Percentiles rank a stretch among this genome's conserved stretches.
These are phyloP conservation scores for Maccullochella peelii DNA, from an alignment of 2,113 vertebrate species.

Conservation along the genomic window DNA sequence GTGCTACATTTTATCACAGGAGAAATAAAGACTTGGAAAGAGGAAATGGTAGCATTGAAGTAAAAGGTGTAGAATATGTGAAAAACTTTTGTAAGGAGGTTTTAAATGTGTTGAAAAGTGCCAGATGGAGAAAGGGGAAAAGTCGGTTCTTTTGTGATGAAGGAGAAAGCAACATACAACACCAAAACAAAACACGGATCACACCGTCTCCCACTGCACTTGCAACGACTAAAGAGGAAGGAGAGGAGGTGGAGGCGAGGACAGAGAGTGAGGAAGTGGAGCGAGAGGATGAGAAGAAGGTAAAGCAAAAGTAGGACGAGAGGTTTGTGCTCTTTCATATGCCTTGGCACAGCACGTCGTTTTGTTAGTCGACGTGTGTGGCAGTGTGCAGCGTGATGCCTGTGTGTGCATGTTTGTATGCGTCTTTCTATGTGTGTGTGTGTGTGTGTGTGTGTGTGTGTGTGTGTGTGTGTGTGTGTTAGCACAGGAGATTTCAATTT, in stretches of 20 bases:
- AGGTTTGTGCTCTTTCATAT: constrained; percentile 76
- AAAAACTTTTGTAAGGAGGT: constrained; percentile 17
- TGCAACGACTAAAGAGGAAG: constrained; percentile 41
- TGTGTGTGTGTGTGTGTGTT: constrained; percentile 13
- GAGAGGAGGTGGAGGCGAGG: constrained; percentile 39
- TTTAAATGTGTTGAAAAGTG: constrained; percentile 45
- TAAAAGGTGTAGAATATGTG: constrained; percentile 27
- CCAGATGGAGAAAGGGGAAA: constrained; percentile 28
- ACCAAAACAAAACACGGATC: constrained; percentile 48
- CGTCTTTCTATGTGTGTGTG: neutral
- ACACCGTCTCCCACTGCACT: constrained; percentile 29
- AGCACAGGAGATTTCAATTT: constrained; percentile 76
- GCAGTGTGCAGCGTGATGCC: constrained; percentile 1
- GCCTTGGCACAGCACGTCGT: constrained; percentile 43
- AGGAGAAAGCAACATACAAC: constrained; percentile 29
- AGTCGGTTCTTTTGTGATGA: constrained; percentile 53
- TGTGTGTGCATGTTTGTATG: neutral
- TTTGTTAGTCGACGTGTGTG: constrained; percentile 56
- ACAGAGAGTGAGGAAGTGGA: constrained; percentile 33
- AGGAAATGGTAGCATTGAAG: constrained; percentile 14
- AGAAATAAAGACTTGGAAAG: constrained; percentile 2
- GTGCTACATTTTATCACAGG: constrained; percentile 17
- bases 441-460: constrained; percentile 18
- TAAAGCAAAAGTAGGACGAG: constrained; percentile 76
- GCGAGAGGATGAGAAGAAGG: constrained; percentile 57